Conservation (phyloP, 92 coral and sea anemone species). For the Parazoanthus atlanticus region DNA sequence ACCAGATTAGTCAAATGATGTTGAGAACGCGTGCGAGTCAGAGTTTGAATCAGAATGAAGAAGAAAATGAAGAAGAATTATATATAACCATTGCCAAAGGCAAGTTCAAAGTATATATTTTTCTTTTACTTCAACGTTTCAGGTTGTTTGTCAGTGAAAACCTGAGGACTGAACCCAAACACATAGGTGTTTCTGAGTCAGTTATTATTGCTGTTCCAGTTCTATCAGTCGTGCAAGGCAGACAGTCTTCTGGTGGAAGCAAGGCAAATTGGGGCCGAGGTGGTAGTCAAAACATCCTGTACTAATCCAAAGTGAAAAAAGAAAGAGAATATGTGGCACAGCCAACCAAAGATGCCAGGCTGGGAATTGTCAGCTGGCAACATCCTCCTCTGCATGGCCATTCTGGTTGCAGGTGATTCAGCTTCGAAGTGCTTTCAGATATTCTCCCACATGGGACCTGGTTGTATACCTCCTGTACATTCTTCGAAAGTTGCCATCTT, state of each 20-base stretch:
- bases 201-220: constrained; percentile 49
- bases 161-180: constrained; percentile 64
- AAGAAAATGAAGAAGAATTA: neutral
- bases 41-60: neutral
- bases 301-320: constrained; percentile 54
- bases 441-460: constrained; percentile 65
- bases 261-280: constrained; percentile 50
- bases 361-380: constrained; percentile 57
- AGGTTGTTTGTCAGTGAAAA: constrained; percentile 46
- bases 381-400: constrained; percentile 63
- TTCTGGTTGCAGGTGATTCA: constrained; percentile 64
- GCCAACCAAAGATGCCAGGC: constrained; percentile 65
- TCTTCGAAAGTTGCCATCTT: no score
- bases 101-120: neutral
- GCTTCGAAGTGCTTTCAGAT: constrained; percentile 56
- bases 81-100: no score
- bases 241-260: no score
- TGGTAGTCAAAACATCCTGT: constrained; percentile 46
- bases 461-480: constrained; percentile 56
- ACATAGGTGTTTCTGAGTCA: constrained; percentile 62
- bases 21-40: no score
- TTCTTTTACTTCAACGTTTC: neutral
- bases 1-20: no score
- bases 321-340: constrained; percentile 57
- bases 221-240: neutral